phyloP scores from a whole-genome alignment of 2,797 vertebrate genomes.

The Tiaroga cobitis region DNA sequence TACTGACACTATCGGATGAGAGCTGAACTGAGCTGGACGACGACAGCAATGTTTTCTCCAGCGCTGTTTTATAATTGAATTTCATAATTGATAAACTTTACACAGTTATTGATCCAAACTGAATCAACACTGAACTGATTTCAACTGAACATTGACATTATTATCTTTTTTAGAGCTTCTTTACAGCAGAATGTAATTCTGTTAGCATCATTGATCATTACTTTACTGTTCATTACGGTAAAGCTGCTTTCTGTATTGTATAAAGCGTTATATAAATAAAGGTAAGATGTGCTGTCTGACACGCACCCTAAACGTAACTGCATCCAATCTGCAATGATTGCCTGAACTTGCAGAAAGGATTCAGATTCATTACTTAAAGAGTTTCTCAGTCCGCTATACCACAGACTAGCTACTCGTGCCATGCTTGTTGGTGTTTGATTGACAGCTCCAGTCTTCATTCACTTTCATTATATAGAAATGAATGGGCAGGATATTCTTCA shows the following conservation, averaged over 20 bases:
- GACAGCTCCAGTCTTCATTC: background rate
- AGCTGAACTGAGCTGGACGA: no score
- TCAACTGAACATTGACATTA: background rate
- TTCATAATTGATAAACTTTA: background rate
- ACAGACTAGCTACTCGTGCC: background rate
- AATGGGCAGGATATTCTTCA: background rate
- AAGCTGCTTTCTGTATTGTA: background rate
- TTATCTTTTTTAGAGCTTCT: background rate
- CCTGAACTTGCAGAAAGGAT: background rate
- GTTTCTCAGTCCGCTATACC: background rate
- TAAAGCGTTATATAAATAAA: background rate
- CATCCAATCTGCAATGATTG: background rate
- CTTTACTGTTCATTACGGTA: background rate
- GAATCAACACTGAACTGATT: background rate
- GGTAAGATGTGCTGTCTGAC: background rate
- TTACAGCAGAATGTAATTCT: background rate
- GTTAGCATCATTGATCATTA: background rate
- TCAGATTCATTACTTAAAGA: slow-evolving; percentile 2
- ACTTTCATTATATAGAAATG: background rate
- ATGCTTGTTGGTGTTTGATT: background rate
- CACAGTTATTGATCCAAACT: background rate
- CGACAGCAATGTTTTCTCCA: no score
- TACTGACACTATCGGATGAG: no score
- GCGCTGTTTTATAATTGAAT: background rate
- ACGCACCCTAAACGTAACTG: background rate